Percentiles rank a stretch among this genome's conserved stretches.
Conservation (phyloP, 2,888 invertebrate genomes). For the Apamea anceps region DNA sequence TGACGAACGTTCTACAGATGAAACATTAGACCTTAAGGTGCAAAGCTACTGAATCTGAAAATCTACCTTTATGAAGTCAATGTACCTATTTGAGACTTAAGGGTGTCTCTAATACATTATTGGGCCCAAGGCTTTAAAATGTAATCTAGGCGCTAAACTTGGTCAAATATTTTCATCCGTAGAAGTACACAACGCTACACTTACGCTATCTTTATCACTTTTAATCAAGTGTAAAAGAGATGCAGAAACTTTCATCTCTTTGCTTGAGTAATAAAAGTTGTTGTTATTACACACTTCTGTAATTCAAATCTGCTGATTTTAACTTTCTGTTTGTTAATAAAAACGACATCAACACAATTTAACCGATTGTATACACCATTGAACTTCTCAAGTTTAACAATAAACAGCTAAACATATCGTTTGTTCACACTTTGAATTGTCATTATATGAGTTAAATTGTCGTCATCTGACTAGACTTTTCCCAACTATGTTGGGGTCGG, state of each 20-base stretch:
- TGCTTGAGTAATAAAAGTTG: constrained; percentile 13
- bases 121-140: constrained; percentile 63
- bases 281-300: constrained; percentile 24
- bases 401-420: background rate
- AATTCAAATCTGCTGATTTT: constrained; percentile 43
- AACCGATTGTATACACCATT: background rate
- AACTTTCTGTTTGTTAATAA: background rate
- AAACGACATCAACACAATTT: background rate
- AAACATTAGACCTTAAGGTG: constrained; percentile 59
- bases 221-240: constrained; percentile 21
- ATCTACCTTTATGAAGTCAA: constrained; percentile 49
- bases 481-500: background rate
- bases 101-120: constrained; percentile 38
- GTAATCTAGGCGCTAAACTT: constrained; percentile 53
- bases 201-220: constrained; percentile 42
- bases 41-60: constrained; percentile 54
- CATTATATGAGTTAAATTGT: background rate
- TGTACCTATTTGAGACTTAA: constrained; percentile 27
- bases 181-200: constrained; percentile 37
- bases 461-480: background rate
- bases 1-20: constrained; percentile 51
- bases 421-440: background rate
- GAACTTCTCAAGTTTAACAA: background rate
- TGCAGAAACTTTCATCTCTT: background rate
- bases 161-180: constrained; percentile 56